Percentiles rank a stretch among this genome's conserved stretches.
These are phyloP conservation scores for Charaxes varanes DNA, from an alignment of 1,140 invertebrate genomes.

Conservation along the genomic window DNA sequence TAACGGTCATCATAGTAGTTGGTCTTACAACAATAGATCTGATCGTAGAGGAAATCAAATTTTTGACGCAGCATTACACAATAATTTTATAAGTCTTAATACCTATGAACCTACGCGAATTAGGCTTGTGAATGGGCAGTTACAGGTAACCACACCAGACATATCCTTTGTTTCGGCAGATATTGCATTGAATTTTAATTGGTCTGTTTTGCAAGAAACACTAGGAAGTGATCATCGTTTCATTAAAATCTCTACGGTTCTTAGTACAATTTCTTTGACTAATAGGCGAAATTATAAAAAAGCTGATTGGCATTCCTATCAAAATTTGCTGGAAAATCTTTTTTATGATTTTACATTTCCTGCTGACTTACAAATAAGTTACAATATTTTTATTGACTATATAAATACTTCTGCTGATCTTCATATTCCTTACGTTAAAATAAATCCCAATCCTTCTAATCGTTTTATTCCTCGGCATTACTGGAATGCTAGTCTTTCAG, in stretches of 20 bases:
- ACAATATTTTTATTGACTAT: slow-evolving; percentile 21
- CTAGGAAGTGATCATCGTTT: slow-evolving; percentile 12
- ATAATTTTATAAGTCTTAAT: slow-evolving; percentile 17
- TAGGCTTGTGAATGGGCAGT: neutral
- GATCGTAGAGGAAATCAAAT: slow-evolving; percentile 19
- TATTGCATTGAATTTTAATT: slow-evolving; percentile 4
- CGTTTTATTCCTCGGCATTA: slow-evolving; percentile 31
- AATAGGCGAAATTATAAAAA: slow-evolving; percentile 23
- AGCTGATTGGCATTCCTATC: slow-evolving; percentile 23
- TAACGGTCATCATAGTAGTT: slow-evolving; percentile 21
- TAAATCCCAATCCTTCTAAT: slow-evolving; percentile 6
- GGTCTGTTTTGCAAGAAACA: slow-evolving; percentile 6
- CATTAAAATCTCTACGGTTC: neutral
- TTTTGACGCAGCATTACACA: slow-evolving; percentile 18
- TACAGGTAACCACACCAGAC: slow-evolving; percentile 7
- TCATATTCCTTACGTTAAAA: slow-evolving; percentile 22
- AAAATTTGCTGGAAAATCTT: slow-evolving; percentile 1
- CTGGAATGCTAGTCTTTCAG: slow-evolving; percentile 25
- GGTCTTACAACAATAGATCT: slow-evolving; percentile 21
- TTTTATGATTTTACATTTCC: neutral
- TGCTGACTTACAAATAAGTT: slow-evolving; percentile 12
- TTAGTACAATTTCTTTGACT: neutral
- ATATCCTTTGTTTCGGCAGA: slow-evolving; percentile 1
- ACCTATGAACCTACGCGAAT: neutral
- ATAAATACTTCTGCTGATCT: slow-evolving; percentile 17